Conservation (phyloP, 2,888 invertebrate genomes). For the Saturnia pavonia region DNA sequence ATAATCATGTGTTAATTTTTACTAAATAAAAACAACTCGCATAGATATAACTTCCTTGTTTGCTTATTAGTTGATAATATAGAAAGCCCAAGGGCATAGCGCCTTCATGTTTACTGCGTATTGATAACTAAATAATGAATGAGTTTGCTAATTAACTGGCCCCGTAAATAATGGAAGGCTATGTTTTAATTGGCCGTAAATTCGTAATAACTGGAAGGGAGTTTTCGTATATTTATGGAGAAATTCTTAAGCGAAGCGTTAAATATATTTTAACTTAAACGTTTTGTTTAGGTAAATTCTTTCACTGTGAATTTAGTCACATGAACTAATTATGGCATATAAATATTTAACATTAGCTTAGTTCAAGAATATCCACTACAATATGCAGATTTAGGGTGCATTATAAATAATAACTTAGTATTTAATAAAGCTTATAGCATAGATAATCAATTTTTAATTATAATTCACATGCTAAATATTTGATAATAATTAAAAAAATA, state of each 20-base stretch:
- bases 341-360: background rate
- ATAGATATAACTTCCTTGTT: conserved; percentile 25
- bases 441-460: background rate
- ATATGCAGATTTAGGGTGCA: background rate
- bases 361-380: background rate
- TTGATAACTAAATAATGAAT: conserved; percentile 48
- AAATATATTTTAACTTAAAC: background rate
- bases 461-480: background rate
- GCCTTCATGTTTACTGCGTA: conserved; percentile 39
- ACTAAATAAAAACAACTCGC: background rate
- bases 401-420: background rate
- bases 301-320: background rate
- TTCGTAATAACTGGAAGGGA: conserved; percentile 21
- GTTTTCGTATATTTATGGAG: conserved; percentile 2
- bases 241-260: conserved; percentile 14
- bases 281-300: background rate
- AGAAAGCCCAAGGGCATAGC: conserved; percentile 29
- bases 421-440: background rate
- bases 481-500: background rate
- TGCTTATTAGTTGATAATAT: conserved; percentile 19
- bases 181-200: conserved; percentile 21
- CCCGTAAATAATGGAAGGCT: conserved; percentile 20
- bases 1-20: background rate
- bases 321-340: background rate
- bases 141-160: conserved; percentile 35